These are phyloP conservation scores for Platerodrilus igneus DNA, from an alignment of 2,888 invertebrate genomes.

Conservation along the genomic window DNA sequence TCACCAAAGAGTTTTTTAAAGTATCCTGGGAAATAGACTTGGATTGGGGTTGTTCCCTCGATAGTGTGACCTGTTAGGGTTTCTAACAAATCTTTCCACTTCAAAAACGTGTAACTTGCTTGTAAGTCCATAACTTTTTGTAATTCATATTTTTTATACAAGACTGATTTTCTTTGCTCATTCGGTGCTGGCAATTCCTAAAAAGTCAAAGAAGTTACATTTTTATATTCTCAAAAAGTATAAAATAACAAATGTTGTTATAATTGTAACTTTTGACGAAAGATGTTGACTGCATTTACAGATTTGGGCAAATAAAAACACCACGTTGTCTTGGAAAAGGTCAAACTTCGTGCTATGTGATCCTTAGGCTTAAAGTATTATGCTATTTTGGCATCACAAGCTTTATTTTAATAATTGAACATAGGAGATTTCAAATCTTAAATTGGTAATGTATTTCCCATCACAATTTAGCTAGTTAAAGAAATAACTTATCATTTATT, in stretches of 20 bases:
- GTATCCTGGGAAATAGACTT: constrained; percentile 30
- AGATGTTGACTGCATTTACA: too few species aligned
- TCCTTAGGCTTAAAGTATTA: too few species aligned
- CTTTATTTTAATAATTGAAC: too few species aligned
- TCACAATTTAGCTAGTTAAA: too few species aligned
- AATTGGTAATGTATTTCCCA: too few species aligned
- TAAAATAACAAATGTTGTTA: constrained; percentile 4
- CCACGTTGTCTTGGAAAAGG: too few species aligned
- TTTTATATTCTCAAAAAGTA: constrained; percentile 1
- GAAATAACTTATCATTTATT: too few species aligned
- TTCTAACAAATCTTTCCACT: constrained; percentile 32
- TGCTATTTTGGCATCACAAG: too few species aligned
- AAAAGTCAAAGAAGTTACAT: constrained; percentile 7
- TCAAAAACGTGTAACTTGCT: constrained; percentile 23
- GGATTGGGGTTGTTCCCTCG: constrained; percentile 22
- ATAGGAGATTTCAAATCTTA: too few species aligned
- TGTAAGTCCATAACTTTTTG: constrained; percentile 27
- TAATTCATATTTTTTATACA: constrained; percentile 19
- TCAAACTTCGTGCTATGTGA: too few species aligned
- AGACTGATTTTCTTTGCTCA: constrained; percentile 14
- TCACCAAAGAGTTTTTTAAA: constrained; percentile 21
- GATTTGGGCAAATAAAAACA: too few species aligned
- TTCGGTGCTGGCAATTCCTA: constrained; percentile 22
- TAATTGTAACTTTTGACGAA: not conserved
- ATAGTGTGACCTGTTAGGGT: constrained; percentile 25